phyloP scores from a whole-genome alignment of 2,797 vertebrate species.

The Heliangelus exortis region DNA sequence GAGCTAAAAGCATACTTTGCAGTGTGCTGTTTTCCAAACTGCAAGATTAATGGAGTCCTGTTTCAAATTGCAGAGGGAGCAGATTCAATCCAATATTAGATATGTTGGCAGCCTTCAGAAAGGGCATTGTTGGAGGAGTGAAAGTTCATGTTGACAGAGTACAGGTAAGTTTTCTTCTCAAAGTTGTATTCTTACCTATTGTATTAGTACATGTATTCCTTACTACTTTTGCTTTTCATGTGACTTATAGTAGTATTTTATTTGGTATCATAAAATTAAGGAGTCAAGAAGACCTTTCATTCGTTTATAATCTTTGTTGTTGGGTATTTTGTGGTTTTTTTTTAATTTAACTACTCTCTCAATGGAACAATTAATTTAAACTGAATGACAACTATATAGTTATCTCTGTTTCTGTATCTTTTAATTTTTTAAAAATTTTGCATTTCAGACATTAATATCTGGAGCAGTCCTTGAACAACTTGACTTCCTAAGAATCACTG shows the following conservation, averaged over 20 bases:
- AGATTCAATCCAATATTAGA: slow-evolving; percentile 95
- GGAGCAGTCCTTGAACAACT: slow-evolving; percentile 95
- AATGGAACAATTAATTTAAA: not conserved
- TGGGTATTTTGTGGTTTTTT: not conserved
- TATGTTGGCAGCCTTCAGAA: slow-evolving; percentile 96
- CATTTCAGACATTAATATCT: slow-evolving; percentile 92
- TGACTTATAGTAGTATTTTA: not conserved
- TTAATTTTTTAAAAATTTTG: not conserved
- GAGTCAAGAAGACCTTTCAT: not conserved
- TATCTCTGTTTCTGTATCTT: not conserved
- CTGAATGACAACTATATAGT: not conserved
- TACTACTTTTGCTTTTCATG: not conserved
- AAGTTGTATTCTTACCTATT: not conserved
- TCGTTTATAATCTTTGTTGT: not conserved
- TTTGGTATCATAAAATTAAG: not conserved
- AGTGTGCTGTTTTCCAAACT: not conserved
- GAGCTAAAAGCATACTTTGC: not conserved
- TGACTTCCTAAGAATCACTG: slow-evolving; percentile 94
- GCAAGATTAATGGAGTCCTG: not conserved
- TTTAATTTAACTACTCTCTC: not conserved
- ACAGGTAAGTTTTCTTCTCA: slow-evolving; percentile 82
- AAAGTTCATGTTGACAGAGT: slow-evolving; percentile 97
- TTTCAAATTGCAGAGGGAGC: slow-evolving; percentile 85
- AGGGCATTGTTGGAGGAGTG: slow-evolving; percentile 92
- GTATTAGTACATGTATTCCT: not conserved